These are phyloP conservation scores for Zygaena filipendulae DNA, from an alignment of 2,888 invertebrate genomes.

Conservation along the genomic window DNA sequence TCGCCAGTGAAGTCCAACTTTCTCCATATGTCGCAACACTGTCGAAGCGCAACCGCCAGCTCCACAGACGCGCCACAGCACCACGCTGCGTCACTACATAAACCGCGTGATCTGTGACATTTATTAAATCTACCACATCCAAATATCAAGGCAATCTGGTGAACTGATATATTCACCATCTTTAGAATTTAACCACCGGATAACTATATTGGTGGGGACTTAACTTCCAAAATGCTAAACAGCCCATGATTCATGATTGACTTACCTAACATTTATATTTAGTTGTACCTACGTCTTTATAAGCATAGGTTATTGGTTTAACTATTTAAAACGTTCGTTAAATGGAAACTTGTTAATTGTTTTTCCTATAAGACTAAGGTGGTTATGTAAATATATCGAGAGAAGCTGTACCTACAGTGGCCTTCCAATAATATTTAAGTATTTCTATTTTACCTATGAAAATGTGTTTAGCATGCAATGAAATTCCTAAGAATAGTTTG, in stretches of 20 bases:
- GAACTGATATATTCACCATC: conserved; percentile 23
- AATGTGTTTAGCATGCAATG: too few relatives aligned
- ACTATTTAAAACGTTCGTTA: too few relatives aligned
- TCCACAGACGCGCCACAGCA: conserved; percentile 16
- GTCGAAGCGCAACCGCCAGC: conserved; percentile 4
- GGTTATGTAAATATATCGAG: too few relatives aligned
- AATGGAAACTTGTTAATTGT: conserved; percentile 52
- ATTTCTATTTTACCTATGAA: too few relatives aligned
- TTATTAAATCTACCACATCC: conserved; percentile 29
- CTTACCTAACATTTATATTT: conserved; percentile 16
- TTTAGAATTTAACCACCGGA: conserved; percentile 30
- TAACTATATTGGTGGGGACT: conserved; percentile 22
- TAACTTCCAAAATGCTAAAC: conserved; percentile 31
- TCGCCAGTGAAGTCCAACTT: conserved; percentile 56
- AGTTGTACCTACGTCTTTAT: conserved; percentile 38
- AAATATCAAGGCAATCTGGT: conserved; percentile 57
- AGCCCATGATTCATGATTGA: conserved; percentile 40
- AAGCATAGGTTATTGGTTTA: too few relatives aligned
- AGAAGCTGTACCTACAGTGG: too few relatives aligned
- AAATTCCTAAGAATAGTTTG: too few relatives aligned
- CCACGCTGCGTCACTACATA: conserved; percentile 10
- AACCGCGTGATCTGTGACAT: conserved; percentile 30
- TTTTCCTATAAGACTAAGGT: conserved; percentile 22
- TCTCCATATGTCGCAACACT: conserved; percentile 52
- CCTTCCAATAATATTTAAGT: too few relatives aligned